Percentiles rank a stretch among this genome's conserved stretches.
Conservation (phyloP, 2,888 invertebrate genomes). For the Sarcophaga rosellei region DNA sequence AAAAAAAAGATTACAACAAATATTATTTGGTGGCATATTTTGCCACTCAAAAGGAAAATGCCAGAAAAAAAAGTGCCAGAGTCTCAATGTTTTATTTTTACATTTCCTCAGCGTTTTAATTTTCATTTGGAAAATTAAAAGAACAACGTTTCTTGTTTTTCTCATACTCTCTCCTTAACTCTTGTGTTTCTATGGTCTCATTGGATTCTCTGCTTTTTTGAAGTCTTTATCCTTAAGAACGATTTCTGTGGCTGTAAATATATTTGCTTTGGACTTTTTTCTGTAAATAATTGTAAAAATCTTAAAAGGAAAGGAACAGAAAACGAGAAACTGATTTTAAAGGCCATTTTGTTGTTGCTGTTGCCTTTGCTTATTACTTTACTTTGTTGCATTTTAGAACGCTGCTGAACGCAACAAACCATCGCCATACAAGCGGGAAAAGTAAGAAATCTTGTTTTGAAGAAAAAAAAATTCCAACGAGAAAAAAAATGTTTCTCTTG, state of each 20-base stretch:
- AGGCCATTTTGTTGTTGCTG: no score
- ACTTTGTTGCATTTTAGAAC: constrained; percentile 26
- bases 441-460: neutral
- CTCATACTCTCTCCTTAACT: no score
- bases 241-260: neutral
- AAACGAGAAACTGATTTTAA: no score
- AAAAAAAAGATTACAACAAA: neutral
- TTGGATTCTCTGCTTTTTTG: neutral
- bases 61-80: constrained; percentile 9
- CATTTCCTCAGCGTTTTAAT: neutral
- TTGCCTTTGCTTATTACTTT: constrained; percentile 12
- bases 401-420: constrained; percentile 19
- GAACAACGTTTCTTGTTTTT: neutral
- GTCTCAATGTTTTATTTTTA: neutral
- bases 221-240: neutral
- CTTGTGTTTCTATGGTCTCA: neutral
- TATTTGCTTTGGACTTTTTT: neutral
- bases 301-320: no score
- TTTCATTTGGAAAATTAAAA: constrained; percentile 30
- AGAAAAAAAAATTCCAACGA: neutral
- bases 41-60: neutral
- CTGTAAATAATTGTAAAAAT: no score
- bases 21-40: neutral
- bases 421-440: neutral
- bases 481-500: neutral